Evolutionary conservation across 35 echinoderm and acorn worm genomes (phyloP).

Genomic region (Anneissia japonica): DNA sequence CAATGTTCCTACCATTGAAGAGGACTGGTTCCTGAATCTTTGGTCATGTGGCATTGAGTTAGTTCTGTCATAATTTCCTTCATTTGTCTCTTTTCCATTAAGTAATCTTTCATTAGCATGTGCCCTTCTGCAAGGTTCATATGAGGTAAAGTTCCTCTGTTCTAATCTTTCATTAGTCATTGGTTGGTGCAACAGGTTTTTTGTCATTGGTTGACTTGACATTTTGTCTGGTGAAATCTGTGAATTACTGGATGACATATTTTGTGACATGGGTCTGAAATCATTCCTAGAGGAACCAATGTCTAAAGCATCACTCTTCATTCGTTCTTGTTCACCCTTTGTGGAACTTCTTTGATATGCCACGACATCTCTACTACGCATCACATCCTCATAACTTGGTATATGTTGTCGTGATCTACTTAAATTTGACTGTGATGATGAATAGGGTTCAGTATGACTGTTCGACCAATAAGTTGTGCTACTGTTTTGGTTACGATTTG

Average conservation of each 20-base stretch:
- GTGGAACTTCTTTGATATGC: not conserved
- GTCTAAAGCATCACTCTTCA: too few relatives aligned
- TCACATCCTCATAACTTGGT: not conserved
- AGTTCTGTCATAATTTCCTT: not conserved
- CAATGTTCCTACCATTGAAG: not conserved
- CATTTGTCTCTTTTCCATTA: not conserved
- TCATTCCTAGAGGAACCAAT: not conserved
- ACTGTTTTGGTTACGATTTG: not conserved
- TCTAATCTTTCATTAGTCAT: not conserved
- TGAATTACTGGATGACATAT: not conserved
- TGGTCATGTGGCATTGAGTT: not conserved
- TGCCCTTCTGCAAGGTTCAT: not conserved
- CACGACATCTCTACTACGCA: not conserved
- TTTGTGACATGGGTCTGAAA: not conserved
- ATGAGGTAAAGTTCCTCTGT: not conserved
- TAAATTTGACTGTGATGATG: not conserved
- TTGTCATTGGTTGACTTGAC: not conserved
- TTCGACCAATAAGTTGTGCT: not conserved
- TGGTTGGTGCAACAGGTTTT: too few relatives aligned
- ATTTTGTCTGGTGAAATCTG: not conserved
- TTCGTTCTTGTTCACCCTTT: not conserved
- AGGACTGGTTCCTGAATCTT: not conserved
- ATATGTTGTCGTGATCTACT: not conserved
- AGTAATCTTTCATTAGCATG: not conserved
- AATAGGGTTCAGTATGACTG: not conserved